Base-by-base conservation (phyloP, 2,888 invertebrate genomes). In the Aporophyla lueneburgensis region DNA sequence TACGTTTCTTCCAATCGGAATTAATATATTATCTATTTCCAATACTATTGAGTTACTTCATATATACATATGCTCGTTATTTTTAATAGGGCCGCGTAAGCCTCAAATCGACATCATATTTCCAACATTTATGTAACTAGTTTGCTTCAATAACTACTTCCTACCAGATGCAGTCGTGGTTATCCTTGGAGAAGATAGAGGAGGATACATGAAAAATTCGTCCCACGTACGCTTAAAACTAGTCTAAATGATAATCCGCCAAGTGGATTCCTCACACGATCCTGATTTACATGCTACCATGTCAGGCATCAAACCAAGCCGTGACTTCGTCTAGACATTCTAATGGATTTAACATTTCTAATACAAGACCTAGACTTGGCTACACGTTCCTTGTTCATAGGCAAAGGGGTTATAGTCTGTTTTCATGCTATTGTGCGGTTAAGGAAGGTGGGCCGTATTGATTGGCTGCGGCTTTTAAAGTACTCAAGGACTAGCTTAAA, bases 311-410 rank as follows among this genome's bases (percentile, higher is more conserved):
- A 24, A 68, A 40, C 62, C 69, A 68, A 69, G 27, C 74, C 78
- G 74, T 78, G 84, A 80, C 84, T 84, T 61, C 24, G 88, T 86
- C 88, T 87, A 87, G 87, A 86, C 86, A 4, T 62, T 16, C 75
- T 78, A 87, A 85, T 87, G 66, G 80, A 70, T 79, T 79, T 70
- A 54, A 77, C 69, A 78, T 81, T 76, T 78, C 71, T 67, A 74
- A 73, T 68, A 68, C 82, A 70, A 70, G 53, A 70, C 40, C 40
- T 71, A 81, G 65, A 62, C 56, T 71, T 51, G 59, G 46, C 27
- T 71, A 76, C 59, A 80, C 46, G 67, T 43, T 80, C 73, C 71
- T 77, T 81, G 74, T 72, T 70, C 62, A 24, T 71, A 54, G 71
- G 43, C 61, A 33, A 49, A 66, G 59, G 43, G 65, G 51, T 76